Evolutionary conservation across 92 coral and sea anemone species (phyloP), one percentile per base, ranked within the genome.

Genomic region (Hydrozoanthus gracilis): DNA sequence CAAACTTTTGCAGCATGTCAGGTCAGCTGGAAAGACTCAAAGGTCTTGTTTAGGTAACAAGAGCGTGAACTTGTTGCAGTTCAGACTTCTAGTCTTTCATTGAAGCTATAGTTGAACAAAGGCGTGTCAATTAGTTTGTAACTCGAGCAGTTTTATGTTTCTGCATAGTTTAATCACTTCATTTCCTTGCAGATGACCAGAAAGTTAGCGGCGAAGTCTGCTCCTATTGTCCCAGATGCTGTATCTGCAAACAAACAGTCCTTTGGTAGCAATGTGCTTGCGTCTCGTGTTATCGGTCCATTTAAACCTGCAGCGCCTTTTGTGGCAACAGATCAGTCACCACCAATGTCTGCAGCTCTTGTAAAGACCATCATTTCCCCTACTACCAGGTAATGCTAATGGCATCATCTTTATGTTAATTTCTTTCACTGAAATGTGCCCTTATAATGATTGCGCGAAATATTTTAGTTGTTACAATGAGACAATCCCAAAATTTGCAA

Each of bases 271-370:
- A 92, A 83, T 70, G 72, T 65, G 16, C 61, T 92, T 47, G 90
- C 92, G 17, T 89, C 95, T 5, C 82, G 91, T 71, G 95, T 89
- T 44, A 92, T 89, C 77, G 92, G 95, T 71, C 93, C 95, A 51
- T 83, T 87, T 56, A 66, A 39, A 17, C 50, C 48, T 8, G 80
- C 86, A 51, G 58, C 52, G n/a, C 46, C 84, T 8, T 11, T 61
- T 12, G 48, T 35, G 7, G 46, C 55, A 18, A 35, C 44, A 52
- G 51, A 27, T 48, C 74, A 80, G 62, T 52, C 20, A 18, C 49
- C 70, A 62, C 64, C 73, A 48, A 3, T 8, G 13, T 4, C 85
- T 17, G 45, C 73, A 65, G 85, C 85, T 15, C 48, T 80, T 5
- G 55, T 80, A 5, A 66, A 65, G 61, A 66, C 83, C 69, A 35